Base-by-base conservation (phyloP, 2,113 vertebrate genomes). In the Rhinopomastus cyanomelas region DNA sequence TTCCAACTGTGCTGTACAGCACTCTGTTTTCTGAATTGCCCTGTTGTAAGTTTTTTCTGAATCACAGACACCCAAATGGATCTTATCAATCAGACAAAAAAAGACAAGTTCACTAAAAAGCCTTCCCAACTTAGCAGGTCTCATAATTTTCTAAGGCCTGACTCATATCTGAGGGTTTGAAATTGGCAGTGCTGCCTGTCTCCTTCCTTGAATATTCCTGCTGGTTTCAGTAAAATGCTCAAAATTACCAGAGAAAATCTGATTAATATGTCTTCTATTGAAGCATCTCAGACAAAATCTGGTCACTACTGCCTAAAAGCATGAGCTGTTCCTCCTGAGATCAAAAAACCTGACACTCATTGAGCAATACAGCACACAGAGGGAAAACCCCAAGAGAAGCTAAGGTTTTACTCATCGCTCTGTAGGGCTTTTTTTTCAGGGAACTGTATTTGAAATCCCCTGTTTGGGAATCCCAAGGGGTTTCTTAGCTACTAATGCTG, bases 381-480 rank as follows among this genome's bases (percentile, higher is more conserved):
- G 46, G 46, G 14, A 59, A 88, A 94, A 79, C 39, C 1, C 0
- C 61, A 66, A 90, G 49, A 80, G 29, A 94, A 92, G 71, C 60
- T 21, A n/a, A 12, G 0, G 8, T 53, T 77, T 69, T 36, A 48
- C 48, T 80, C 7, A 1, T 19, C 52, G 12, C 30, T 94, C 37
- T 72, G 19, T 32, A 44, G n/a, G 66, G n/a, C 30, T 61, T 93
- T 76, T 42, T n/a, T 79, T 84, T 5, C 9, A 74, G 36, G 36
- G 49, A 81, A 62, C 11, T 83, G 10, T 37, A 9, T 84, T 65
- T 91, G 42, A 95, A 94, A 95, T 67, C 80, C 77, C 88, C 92
- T 71, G 11, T 12, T n/a, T 74, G 86, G 81, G 48, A 93, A 87
- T 92, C 44, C 62, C 92, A 56, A 61, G 59, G 48, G 48, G n/a